Evolutionary conservation across 2,888 invertebrate genomes (phyloP).

Genomic region (Hirtodrosophila histrioides): DNA sequence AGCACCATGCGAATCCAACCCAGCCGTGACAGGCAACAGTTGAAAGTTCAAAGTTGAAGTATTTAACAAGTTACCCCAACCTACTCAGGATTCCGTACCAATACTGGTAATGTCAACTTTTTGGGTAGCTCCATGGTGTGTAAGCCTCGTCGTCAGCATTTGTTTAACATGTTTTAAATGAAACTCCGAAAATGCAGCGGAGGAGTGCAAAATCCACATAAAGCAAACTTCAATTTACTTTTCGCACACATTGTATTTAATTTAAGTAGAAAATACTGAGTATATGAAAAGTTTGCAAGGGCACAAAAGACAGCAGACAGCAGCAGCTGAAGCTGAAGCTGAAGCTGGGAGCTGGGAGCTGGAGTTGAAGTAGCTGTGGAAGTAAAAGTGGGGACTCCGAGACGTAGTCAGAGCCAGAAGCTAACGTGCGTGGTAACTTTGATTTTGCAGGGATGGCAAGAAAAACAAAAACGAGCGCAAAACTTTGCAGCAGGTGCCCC

Average conservation of each 20-base stretch:
- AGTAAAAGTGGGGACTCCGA: background rate
- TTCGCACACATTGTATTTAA: slow-evolving; percentile 78
- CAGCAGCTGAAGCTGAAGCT: slow-evolving; percentile 7
- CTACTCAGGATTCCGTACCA: slow-evolving; percentile 2
- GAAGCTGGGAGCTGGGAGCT: slow-evolving; percentile 6
- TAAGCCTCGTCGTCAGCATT: slow-evolving; percentile 48
- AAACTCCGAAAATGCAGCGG: slow-evolving; percentile 43
- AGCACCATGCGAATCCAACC: slow-evolving; percentile 11
- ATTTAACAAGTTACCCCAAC: slow-evolving; percentile 39
- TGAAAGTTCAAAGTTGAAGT: slow-evolving; percentile 49
- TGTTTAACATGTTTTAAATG: slow-evolving; percentile 62
- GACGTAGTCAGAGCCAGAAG: slow-evolving; percentile 31
- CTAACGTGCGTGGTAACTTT: slow-evolving; percentile 68
- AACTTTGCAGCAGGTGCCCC: slow-evolving; percentile 74
- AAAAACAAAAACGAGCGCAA: slow-evolving; percentile 45
- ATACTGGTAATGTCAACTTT: slow-evolving; percentile 49
- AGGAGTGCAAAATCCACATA: slow-evolving; percentile 63
- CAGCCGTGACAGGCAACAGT: slow-evolving; percentile 47
- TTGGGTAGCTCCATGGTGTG: slow-evolving; percentile 23
- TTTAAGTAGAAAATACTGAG: slow-evolving; percentile 71
- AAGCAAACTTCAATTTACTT: slow-evolving; percentile 77
- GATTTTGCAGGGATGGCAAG: slow-evolving; percentile 60
- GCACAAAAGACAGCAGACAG: slow-evolving; percentile 34
- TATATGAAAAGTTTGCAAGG: slow-evolving; percentile 65
- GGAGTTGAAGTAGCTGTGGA: slow-evolving; percentile 19